A percentile compares a stretch with the other conserved stretches of the same genome.
These are phyloP conservation scores for Greenwoodochromis staneri DNA, from an alignment of 2,113 vertebrate species.

Conservation along the genomic window DNA sequence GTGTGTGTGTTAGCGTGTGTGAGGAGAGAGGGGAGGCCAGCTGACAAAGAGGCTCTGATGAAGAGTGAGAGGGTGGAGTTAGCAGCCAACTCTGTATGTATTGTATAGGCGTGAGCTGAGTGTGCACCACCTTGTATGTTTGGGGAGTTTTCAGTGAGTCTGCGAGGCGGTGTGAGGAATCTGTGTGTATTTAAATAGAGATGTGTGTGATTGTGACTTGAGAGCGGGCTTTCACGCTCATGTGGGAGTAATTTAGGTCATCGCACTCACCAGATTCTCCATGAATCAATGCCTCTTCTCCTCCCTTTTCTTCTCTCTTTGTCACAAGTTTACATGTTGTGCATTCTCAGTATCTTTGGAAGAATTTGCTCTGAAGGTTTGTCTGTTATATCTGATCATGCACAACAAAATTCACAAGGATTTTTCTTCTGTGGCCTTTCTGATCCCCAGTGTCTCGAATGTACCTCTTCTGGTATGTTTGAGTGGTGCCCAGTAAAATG, in stretches of 20 bases:
- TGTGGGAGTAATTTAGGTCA: slow-evolving; percentile 3
- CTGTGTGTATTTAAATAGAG: neutral
- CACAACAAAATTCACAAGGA: neutral
- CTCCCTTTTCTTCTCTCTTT: accelerated
- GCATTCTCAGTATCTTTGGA: neutral
- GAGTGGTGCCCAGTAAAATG: neutral
- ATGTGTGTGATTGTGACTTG: neutral
- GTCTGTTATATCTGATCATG: neutral
- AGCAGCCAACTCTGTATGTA: neutral
- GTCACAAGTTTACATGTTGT: neutral
- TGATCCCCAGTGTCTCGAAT: neutral
- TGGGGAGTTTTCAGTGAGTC: neutral
- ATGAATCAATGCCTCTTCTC: neutral
- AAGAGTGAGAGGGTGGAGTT: neutral
- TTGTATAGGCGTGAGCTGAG: neutral
- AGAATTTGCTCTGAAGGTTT: neutral
- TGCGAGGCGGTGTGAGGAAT: neutral
- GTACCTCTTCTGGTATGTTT: neutral
- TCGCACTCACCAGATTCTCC: neutral
- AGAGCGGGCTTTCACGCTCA: neutral
- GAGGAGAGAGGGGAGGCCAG: neutral
- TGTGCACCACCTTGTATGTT: neutral
- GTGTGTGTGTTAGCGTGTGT: neutral
- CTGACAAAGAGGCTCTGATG: slow-evolving; percentile 21
- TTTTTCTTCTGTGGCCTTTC: neutral